Evolutionary conservation across 2,888 invertebrate species (phyloP).

Genomic region (Drosophila birchii): DNA sequence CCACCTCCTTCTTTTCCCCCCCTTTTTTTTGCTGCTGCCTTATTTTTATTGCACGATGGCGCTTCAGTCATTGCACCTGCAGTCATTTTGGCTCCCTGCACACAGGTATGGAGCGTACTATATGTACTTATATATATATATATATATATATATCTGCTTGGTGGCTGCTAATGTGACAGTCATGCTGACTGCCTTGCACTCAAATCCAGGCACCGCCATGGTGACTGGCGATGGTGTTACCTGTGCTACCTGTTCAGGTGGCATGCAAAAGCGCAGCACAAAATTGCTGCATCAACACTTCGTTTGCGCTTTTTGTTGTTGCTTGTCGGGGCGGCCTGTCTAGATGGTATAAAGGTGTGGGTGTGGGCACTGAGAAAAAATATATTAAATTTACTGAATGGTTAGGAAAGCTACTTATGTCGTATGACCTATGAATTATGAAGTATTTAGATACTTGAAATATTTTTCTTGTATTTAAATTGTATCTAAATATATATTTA

Average conservation of each 20-base stretch:
- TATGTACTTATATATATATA: slow-evolving; percentile 20
- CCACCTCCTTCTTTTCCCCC: slow-evolving; percentile 21
- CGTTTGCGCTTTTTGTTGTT: slow-evolving; percentile 57
- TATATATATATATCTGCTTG: slow-evolving; percentile 41
- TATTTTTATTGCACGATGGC: slow-evolving; percentile 69
- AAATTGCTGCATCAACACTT: slow-evolving; percentile 82
- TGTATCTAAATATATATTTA: neutral
- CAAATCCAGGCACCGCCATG: slow-evolving; percentile 58
- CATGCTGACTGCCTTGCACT: slow-evolving; percentile 75
- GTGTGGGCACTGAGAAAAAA: slow-evolving; percentile 4
- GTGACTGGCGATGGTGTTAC: slow-evolving; percentile 38
- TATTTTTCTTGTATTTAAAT: neutral
- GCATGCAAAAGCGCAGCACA: slow-evolving; percentile 68
- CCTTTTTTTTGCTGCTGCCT: slow-evolving; percentile 37
- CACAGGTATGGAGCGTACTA: slow-evolving; percentile 7
- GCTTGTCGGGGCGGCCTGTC: slow-evolving; percentile 49
- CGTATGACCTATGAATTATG: no score
- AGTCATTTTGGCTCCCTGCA: slow-evolving; percentile 59
- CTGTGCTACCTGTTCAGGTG: slow-evolving; percentile 27
- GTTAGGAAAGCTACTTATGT: accelerated
- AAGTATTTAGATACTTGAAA: neutral
- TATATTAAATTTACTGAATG: neutral
- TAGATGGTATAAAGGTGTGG: slow-evolving; percentile 6
- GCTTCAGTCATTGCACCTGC: slow-evolving; percentile 72
- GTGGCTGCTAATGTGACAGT: slow-evolving; percentile 75